Evolutionary conservation across 2,888 invertebrate genomes (phyloP).

Genomic region (Siphlonurus alternatus): DNA sequence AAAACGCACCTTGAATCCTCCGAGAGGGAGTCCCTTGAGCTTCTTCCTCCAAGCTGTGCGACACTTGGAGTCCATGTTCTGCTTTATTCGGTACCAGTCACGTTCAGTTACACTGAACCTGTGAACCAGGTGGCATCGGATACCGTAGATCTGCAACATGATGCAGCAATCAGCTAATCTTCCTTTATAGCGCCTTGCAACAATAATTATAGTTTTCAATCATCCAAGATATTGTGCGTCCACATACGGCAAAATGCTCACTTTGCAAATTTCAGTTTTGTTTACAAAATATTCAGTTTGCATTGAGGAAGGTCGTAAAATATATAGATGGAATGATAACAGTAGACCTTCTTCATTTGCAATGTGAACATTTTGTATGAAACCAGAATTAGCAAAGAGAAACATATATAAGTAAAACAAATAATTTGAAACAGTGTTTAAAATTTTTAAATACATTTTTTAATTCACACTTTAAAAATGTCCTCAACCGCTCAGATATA

Average conservation of each 20-base stretch:
- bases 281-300: no score
- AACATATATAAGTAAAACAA: no score
- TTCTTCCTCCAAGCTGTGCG: constrained; percentile 28
- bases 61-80: constrained; percentile 35
- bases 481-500: no score
- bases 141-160: constrained; percentile 20
- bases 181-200: background rate
- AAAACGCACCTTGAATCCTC: constrained; percentile 10
- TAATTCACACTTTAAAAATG: no score
- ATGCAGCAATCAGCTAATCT: no score
- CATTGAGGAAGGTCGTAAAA: no score
- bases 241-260: no score
- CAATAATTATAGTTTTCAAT: background rate
- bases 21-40: constrained; percentile 13
- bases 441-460: constrained; percentile 15
- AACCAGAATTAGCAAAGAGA: no score
- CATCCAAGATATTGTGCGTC: background rate
- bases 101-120: constrained; percentile 30
- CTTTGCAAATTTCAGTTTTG: no score
- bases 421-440: background rate
- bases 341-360: no score
- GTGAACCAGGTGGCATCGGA: constrained; percentile 29
- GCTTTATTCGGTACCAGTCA: constrained; percentile 34
- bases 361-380: no score
- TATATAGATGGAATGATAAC: no score